Base-by-base conservation (phyloP, 2,113 vertebrate species). In the Gallinago undulata region DNA sequence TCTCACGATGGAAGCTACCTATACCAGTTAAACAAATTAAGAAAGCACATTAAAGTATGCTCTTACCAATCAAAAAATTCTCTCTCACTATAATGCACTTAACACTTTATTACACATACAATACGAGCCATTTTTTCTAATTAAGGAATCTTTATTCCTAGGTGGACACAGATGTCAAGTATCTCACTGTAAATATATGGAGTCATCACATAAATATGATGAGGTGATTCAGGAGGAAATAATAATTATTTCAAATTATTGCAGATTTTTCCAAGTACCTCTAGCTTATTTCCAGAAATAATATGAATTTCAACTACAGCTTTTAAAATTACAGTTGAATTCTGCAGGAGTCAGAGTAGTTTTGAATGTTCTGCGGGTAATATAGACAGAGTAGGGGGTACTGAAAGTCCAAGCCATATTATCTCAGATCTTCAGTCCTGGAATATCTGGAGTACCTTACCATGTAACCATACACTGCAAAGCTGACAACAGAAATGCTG, bases 391-490 rank as follows among this genome's bases (percentile, higher is more conserved):
- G 35, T 2, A 81, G 33, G 13, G 64, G 7, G 16, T 80, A 37
- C 39, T 93, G 19, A 79, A 95, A 92, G 33, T n/a, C 22, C 27
- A 50, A 84, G 15, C 43, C 23, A 47, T n/a, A 72, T 31, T 67
- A 87, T 94, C 73, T 76, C 57, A 82, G 63, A 47, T 90, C 68
- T 91, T 94, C 62, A 92, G 66, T 66, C 62, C 77, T 94, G 80
- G 66, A 93, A 94, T 94, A 95, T 96, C 84, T 95, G 92, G 88
- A 91, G 90, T 95, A 96, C 91, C 92, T 95, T 94, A 66, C 69
- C 23, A 91, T 94, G 86, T 85, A 96, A 95, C 89, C 37, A 96
- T 84, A 92, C 62, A 69, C 91, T 35, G 37, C 77, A 92, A 94
- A 91, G 70, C 53, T 96, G 89, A 97, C 86, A 94, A 93, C 76